Conservation (phyloP, 23 tunicate species). For the Halocynthia aurantium region DNA sequence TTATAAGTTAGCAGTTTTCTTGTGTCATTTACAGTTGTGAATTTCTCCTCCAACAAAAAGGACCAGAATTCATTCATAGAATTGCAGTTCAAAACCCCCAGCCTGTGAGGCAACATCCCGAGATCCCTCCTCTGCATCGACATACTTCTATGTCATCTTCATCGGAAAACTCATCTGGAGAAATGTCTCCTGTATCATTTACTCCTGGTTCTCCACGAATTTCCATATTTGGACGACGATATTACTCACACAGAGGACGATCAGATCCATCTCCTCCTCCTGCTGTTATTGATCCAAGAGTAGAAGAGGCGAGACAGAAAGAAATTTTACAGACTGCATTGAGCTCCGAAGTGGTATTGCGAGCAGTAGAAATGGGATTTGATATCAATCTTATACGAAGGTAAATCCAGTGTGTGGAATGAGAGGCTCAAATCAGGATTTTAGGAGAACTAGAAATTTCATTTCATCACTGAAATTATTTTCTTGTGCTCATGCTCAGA, state of each 20-base stretch:
- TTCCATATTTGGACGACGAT: not conserved
- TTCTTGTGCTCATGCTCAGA: not conserved
- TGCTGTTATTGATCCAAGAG: conserved; percentile 14
- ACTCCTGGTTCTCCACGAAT: not conserved
- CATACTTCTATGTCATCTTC: no score
- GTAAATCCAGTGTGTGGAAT: no score
- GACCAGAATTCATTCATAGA: not conserved
- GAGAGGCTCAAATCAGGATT: no score
- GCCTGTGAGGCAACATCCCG: no score
- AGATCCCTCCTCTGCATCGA: no score
- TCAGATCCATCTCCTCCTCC: conserved; percentile 5
- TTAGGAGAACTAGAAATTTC: not conserved
- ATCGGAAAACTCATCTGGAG: no score
- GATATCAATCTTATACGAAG: conserved; percentile 8
- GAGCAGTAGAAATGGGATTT: conserved; percentile 22
- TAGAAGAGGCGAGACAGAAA: not conserved
- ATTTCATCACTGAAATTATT: not conserved
- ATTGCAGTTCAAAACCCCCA: no score
- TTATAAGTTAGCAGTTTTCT: no score
- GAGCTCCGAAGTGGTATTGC: not conserved
- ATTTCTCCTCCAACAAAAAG: conserved; percentile 20
- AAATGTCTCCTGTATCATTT: no score
- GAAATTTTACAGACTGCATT: conserved; percentile 1
- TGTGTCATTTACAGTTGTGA: conserved; percentile 10
- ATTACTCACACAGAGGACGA: not conserved